phyloP scores from a whole-genome alignment of 2,797 vertebrate species.

The Cossypha niveicapilla region DNA sequence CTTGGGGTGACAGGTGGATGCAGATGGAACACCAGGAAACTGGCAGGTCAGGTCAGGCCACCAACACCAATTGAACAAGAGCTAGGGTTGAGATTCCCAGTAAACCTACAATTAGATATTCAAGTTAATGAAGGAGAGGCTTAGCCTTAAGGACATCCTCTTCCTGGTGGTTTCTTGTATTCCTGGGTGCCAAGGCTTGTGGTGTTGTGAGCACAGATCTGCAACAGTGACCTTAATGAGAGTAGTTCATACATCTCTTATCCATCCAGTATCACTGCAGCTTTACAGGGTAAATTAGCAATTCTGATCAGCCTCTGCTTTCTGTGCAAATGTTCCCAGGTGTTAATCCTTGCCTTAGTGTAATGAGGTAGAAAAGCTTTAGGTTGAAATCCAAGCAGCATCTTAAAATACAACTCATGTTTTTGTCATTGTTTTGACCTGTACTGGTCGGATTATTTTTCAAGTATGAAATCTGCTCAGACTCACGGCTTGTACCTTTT shows the following conservation, averaged over 20 bases:
- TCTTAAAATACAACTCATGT: not conserved
- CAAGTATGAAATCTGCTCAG: not conserved
- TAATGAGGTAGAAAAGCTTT: not conserved
- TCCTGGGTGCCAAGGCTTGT: not conserved
- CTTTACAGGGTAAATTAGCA: not conserved
- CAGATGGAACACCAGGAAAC: not conserved
- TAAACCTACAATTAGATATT: conserved; percentile 37
- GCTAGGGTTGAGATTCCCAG: not conserved
- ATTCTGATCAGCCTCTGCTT: conserved; percentile 10
- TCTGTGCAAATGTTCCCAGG: not conserved
- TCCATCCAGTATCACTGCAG: not conserved
- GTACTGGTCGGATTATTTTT: not conserved
- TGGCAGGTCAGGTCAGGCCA: conserved; percentile 19
- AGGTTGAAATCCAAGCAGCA: not conserved
- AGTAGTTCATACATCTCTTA: not conserved
- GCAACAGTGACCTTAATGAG: not conserved
- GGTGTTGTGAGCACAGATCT: not conserved
- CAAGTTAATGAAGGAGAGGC: conserved; percentile 4
- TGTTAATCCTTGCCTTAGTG: not conserved
- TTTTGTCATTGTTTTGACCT: not conserved
- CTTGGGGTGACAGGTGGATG: conserved; percentile 1
- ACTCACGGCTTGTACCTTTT: not conserved
- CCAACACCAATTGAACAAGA: not conserved
- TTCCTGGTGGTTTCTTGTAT: not conserved
- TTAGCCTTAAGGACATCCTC: conserved; percentile 20